Percentiles rank a stretch among this genome's conserved stretches.
Conservation (phyloP, 2,888 invertebrate genomes). For the Leucophenga montana region DNA sequence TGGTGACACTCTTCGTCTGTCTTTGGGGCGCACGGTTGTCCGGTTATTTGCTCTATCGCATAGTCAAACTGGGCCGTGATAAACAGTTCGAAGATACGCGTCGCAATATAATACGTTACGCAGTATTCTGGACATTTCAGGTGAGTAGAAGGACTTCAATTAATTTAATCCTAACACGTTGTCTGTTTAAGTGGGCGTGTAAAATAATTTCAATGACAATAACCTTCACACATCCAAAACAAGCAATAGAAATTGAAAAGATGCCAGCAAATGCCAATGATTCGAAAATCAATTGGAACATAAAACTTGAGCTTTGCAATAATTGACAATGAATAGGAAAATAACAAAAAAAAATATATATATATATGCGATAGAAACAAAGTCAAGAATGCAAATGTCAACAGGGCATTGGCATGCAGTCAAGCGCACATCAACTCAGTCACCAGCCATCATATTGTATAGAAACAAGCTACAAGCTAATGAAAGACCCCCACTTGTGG, state of each 20-base stretch:
- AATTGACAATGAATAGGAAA: slow-evolving; percentile 13
- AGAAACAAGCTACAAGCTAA: no score
- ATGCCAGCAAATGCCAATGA: not conserved
- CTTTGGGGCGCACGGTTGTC: slow-evolving; percentile 91
- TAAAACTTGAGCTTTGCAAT: not conserved
- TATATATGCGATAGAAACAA: no score
- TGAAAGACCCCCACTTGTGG: no score
- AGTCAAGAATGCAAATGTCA: not conserved
- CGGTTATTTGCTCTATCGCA: slow-evolving; percentile 90
- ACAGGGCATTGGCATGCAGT: not conserved
- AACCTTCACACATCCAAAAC: not conserved
- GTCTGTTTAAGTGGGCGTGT: no score
- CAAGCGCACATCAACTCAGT: not conserved
- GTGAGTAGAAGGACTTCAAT: slow-evolving; percentile 73
- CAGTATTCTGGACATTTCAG: slow-evolving; percentile 95
- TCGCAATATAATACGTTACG: slow-evolving; percentile 89
- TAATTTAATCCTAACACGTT: not conserved
- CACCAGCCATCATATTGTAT: no score
- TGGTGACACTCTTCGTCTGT: slow-evolving; percentile 91
- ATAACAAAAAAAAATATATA: no score
- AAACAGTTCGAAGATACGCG: slow-evolving; percentile 92
- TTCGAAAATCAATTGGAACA: no score
- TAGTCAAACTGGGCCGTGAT: slow-evolving; percentile 91
- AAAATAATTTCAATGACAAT: not conserved
- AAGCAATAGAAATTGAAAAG: not conserved